These are phyloP conservation scores for Bombylius discolor DNA, from an alignment of 2,888 invertebrate genomes.

Conservation along the genomic window DNA sequence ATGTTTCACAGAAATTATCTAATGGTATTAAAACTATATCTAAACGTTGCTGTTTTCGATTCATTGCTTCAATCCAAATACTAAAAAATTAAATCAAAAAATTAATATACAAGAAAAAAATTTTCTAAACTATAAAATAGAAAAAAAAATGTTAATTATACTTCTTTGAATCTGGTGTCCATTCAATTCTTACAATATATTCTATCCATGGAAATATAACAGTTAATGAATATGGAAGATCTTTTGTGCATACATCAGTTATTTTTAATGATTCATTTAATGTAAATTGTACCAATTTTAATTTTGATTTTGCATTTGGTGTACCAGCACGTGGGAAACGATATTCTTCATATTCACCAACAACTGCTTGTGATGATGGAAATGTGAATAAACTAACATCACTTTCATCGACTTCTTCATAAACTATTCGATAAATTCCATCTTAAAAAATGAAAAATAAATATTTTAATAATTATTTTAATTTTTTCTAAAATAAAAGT, in stretches of 20 bases:
- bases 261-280: constrained; percentile 50
- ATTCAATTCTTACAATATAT: constrained; percentile 88
- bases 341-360: constrained; percentile 69
- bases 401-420: constrained; percentile 78
- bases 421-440: constrained; percentile 66
- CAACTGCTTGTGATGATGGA: constrained; percentile 66
- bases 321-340: constrained; percentile 82
- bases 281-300: constrained; percentile 74
- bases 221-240: constrained; percentile 61
- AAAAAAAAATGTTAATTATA: constrained; percentile 38
- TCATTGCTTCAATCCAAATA: constrained; percentile 84
- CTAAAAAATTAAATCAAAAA: constrained; percentile 37
- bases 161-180: constrained; percentile 86
- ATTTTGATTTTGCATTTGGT: constrained; percentile 75
- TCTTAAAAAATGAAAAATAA: constrained; percentile 38
- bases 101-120: background rate
- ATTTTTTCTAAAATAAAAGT: no score
- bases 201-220: constrained; percentile 87
- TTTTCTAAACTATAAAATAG: background rate
- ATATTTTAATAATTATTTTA: background rate
- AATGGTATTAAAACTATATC: constrained; percentile 73
- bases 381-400: constrained; percentile 86
- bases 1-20: constrained; percentile 51
- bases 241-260: constrained; percentile 59
- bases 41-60: constrained; percentile 72